phyloP scores from a whole-genome alignment of 2,888 invertebrate genomes.

The Xanthia togata region DNA sequence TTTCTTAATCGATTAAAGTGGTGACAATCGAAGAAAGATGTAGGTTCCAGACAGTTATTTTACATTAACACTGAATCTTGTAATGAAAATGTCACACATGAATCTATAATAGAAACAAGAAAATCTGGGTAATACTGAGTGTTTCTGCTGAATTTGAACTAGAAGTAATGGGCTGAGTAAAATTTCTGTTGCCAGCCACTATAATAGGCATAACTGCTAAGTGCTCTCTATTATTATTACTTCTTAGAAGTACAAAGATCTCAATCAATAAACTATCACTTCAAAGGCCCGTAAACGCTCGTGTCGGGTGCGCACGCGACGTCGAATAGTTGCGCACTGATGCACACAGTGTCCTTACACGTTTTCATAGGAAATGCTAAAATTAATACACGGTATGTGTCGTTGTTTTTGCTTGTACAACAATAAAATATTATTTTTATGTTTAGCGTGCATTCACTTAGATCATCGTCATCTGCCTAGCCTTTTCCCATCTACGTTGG shows the following conservation, averaged over 20 bases:
- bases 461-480: too few relatives aligned
- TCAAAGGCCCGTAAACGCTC: slow-evolving; percentile 40
- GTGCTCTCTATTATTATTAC: slow-evolving; percentile 13
- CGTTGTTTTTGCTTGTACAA: slow-evolving; percentile 9
- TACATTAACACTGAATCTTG: neutral
- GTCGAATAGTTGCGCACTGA: slow-evolving; percentile 36
- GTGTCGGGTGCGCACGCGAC: slow-evolving; percentile 15
- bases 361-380: slow-evolving; percentile 46
- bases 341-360: slow-evolving; percentile 35
- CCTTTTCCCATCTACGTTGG: too few relatives aligned
- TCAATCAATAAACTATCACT: slow-evolving; percentile 58
- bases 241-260: slow-evolving; percentile 42
- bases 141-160: neutral
- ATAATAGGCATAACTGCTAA: slow-evolving; percentile 2
- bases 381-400: slow-evolving; percentile 24
- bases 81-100: neutral
- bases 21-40: neutral
- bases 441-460: neutral
- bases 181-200: neutral
- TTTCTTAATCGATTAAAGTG: too few relatives aligned
- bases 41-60: too few relatives aligned
- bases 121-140: neutral
- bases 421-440: neutral
- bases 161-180: neutral
- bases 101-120: neutral